Evolutionary conservation across 2,113 vertebrate species (phyloP), one percentile per base, ranked within the genome.

Genomic region (Anser cygnoides): DNA sequence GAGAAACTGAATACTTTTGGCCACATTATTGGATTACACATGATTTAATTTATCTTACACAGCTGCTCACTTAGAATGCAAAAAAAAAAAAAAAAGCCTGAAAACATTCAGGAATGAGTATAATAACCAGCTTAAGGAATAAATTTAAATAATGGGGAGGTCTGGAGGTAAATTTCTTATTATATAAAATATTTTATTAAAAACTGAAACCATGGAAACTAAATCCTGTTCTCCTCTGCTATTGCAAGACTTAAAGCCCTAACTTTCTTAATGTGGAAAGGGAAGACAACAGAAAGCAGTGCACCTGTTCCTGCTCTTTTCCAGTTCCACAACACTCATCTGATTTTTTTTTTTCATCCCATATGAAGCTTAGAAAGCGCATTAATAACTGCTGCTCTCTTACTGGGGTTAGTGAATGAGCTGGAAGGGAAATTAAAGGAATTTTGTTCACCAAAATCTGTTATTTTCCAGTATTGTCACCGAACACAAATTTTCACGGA

Each of bases 11-110:
- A 79, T 87, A 77, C 49, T 87, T 93, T 35, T 72, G 29, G 22
- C 71, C 63, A 72, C 50, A 31, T 87, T 94, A 87, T 62, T 92
- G 83, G 87, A 95, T 94, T 93, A 94, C 59, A 90, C 31, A 18
- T 4, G 11, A 84, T 91, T 87, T 89, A 65, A 90, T 9, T 61
- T 84, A 81, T 82, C 62, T 89, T 89, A 87, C 73, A 72, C 22
- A 75, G 61, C 66, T 93, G n/a, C 66, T 80, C 54, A 73, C 21
- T 82, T 85, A 58, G 2, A 90, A 67, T 28, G 20, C 58, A 75
- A 31, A 81, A 62, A 89, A 66, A 49, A 49, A 21, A 49, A 22
- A 49, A 46, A 46, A 43, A 15, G 13, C 59, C 13, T 3, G 29
- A 91, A 84, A 76, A 82, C 19, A 33, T 86, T 58, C 52, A 81